Base-by-base conservation (phyloP, 1,140 invertebrate genomes). In the Monochamus saltuarius region DNA sequence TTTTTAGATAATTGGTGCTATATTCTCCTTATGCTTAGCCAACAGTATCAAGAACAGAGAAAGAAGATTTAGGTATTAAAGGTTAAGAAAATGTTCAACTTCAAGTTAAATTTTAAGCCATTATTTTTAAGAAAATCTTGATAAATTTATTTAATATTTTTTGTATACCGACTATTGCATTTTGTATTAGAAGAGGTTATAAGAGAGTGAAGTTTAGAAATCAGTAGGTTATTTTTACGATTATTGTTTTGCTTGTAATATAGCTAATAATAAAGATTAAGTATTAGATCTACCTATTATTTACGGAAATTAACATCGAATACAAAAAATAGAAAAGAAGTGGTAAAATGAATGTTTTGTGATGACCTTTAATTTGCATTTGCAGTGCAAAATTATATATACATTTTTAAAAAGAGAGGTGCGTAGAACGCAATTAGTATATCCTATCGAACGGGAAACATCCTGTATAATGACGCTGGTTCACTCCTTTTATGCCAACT, bases 1-100 rank as follows among this genome's bases (percentile, higher is more conserved):
- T 77, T 83, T 56, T 77, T 50, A 68, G 67, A 35, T 71, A 8
- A 34, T 68, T 43, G 69, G 67, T 11, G 62, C 67, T 14, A 66
- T 69, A 19, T 64, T 69, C 35, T 63, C 69, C 4, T 52, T 71
- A 7, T 69, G 69, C 29, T 51, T 71, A 13, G 59, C 59, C n/a
- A 69, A 62, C 58, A 70, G 66, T 10, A 67, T 68, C 14, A 59
- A 53, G 39, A 72, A 72, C 29, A 52, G 61, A 13, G 29, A 62
- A 36, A 65, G 69, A 58, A 59, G 67, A 42, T 56, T 58, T 6
- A 46, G 56, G 16, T 71, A 71, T 43, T 62, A 46, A 54, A 14
- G 19, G 36, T 29, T 29, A 29, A 29, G 22, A 29, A 37, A 7
- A 10, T 9, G 19, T 7, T n/a, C 10, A 35, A 49, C 14, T 22